Evolutionary conservation across 2,888 invertebrate species (phyloP).

Genomic region (Sinotaia quadrata): DNA sequence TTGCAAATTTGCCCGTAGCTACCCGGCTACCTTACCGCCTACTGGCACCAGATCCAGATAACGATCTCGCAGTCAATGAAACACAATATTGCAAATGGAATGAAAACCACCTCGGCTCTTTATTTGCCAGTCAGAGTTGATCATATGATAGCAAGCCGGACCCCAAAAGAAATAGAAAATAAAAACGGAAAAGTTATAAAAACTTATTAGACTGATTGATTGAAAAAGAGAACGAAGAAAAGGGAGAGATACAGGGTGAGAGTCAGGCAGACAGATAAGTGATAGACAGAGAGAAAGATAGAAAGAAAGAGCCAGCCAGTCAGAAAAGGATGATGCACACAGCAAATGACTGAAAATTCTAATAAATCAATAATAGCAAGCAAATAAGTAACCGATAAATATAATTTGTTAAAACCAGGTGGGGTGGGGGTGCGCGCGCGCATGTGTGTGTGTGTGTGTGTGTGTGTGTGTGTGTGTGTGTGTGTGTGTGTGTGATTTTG

Average conservation of each 20-base stretch:
- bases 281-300: constrained; percentile 11
- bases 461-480: neutral
- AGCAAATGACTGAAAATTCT: too few species aligned
- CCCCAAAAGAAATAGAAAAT: too few species aligned
- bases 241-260: too few species aligned
- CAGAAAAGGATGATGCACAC: too few species aligned
- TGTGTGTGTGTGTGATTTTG: too few species aligned
- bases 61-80: neutral
- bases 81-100: neutral
- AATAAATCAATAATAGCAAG: too few species aligned
- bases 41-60: neutral
- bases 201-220: too few species aligned
- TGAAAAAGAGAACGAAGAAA: too few species aligned
- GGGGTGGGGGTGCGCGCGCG: neutral
- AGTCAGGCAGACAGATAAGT: too few species aligned
- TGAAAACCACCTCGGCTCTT: neutral
- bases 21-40: neutral
- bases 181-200: too few species aligned
- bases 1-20: constrained; percentile 19
- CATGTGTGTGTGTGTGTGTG: neutral
- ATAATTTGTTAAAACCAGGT: neutral
- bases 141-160: too few species aligned
- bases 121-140: neutral
- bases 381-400: too few species aligned
- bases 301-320: neutral